Conservation (phyloP, 2,888 invertebrate species). For the Timandra comae region DNA sequence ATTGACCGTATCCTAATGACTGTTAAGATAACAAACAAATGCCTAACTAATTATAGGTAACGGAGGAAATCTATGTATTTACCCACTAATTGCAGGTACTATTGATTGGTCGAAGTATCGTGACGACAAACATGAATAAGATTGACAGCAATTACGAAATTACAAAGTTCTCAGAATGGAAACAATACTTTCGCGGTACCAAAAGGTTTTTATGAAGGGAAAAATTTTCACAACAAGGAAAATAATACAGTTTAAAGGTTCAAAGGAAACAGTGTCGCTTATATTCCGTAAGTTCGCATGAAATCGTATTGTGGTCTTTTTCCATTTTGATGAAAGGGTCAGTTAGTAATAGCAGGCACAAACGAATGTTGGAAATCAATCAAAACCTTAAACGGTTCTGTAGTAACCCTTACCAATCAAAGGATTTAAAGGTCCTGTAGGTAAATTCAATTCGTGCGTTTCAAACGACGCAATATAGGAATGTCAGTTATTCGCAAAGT, state of each 20-base stretch:
- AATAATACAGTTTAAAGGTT: constrained; percentile 1
- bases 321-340: too few relatives aligned
- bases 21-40: constrained; percentile 9
- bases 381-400: too few relatives aligned
- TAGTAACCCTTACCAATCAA: background rate
- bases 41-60: constrained; percentile 13
- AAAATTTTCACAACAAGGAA: constrained; percentile 9
- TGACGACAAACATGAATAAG: constrained; percentile 8
- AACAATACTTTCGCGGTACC: constrained; percentile 11
- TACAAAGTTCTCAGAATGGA: constrained; percentile 14
- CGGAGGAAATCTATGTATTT: constrained; percentile 12
- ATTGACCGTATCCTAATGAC: constrained; percentile 4
- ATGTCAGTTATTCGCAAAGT: constrained; percentile 11
- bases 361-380: too few relatives aligned
- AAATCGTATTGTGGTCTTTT: too few relatives aligned
- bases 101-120: constrained; percentile 7
- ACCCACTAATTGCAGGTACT: constrained; percentile 6
- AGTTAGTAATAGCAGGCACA: too few relatives aligned
- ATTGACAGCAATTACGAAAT: constrained; percentile 17
- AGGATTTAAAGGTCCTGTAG: background rate
- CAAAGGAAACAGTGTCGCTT: too few relatives aligned
- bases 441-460: constrained; percentile 1
- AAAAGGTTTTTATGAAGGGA: constrained; percentile 7
- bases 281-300: too few relatives aligned
- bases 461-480: background rate